phyloP scores from a whole-genome alignment of 2,113 vertebrate species.

The Stigmatopora nigra region DNA sequence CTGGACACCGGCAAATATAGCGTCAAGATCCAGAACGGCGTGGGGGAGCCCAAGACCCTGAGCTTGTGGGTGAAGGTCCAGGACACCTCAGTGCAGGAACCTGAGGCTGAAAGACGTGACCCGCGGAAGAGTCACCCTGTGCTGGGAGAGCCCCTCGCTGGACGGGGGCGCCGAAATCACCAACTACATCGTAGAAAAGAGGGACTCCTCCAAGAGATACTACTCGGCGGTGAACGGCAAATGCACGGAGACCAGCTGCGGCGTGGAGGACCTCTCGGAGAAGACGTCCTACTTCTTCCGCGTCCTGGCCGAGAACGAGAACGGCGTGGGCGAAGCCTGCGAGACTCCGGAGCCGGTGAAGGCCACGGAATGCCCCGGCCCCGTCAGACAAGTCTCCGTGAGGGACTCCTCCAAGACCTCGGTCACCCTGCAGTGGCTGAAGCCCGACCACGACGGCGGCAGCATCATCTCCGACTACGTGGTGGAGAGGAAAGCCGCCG shows the following conservation, averaged over 20 bases:
- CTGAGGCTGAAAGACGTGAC: constrained; percentile 86
- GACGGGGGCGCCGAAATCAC: constrained; percentile 89
- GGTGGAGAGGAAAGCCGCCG: constrained; percentile 81
- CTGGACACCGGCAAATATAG: constrained; percentile 89
- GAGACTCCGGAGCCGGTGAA: constrained; percentile 87
- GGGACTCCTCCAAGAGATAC: constrained; percentile 89
- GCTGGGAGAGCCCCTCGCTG: constrained; percentile 87
- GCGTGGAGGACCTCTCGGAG: constrained; percentile 85
- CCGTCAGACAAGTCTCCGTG: constrained; percentile 83
- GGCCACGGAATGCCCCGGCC: constrained; percentile 86
- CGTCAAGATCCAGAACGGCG: constrained; percentile 88
- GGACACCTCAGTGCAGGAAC: constrained; percentile 85
- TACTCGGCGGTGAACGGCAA: constrained; percentile 83
- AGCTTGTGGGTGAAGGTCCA: constrained; percentile 89
- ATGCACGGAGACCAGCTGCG: constrained; percentile 81
- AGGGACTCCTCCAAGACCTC: constrained; percentile 96
- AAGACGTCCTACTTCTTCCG: constrained; percentile 93
- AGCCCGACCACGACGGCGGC: constrained; percentile 94
- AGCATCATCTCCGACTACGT: constrained; percentile 91
- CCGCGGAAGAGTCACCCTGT: constrained; percentile 82
- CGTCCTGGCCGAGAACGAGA: constrained; percentile 94
- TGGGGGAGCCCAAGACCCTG: constrained; percentile 83
- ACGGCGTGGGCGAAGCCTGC: constrained; percentile 88
- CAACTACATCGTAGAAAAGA: constrained; percentile 91
- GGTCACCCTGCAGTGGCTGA: constrained; percentile 85